These are phyloP conservation scores for Zaprionus lachaisei DNA, from an alignment of 1,140 invertebrate genomes.

Conservation along the genomic window DNA sequence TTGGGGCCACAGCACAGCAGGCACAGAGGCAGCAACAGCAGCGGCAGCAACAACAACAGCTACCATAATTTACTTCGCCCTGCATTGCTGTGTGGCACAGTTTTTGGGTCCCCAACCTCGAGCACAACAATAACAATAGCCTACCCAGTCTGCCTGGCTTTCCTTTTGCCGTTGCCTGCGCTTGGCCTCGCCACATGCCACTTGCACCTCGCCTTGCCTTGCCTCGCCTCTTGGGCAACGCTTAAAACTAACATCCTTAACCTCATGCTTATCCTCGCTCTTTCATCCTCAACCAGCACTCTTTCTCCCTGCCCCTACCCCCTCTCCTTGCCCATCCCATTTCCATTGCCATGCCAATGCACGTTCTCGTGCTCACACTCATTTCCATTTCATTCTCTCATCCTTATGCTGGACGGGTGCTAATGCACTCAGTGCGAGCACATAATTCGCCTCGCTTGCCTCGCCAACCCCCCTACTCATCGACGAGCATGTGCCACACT, in stretches of 20 bases:
- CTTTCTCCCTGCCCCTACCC: not conserved
- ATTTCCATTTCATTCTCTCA: conserved; percentile 14
- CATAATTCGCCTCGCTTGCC: conserved; percentile 68
- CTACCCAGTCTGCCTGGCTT: conserved; percentile 3
- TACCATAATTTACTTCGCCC: conserved; percentile 67
- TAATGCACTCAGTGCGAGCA: conserved; percentile 79
- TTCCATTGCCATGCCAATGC: conserved; percentile 12
- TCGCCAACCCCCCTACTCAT: not conserved
- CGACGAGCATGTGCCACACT: conserved; percentile 65
- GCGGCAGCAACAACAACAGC: conserved; percentile 30
- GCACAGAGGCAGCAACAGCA: conserved; percentile 31
- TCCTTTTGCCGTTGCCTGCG: conserved; percentile 29
- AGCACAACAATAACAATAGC: conserved; percentile 30
- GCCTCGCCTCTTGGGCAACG: conserved; percentile 63
- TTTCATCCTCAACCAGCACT: not conserved
- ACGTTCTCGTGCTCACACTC: conserved; percentile 24
- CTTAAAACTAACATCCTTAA: conserved; percentile 74
- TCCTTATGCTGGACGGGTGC: conserved; percentile 53
- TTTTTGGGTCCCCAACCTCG: conserved; percentile 38
- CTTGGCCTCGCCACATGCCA: conserved; percentile 38
- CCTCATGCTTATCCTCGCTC: conserved; percentile 11
- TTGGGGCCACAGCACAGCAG: conserved; percentile 61
- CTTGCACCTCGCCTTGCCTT: conserved; percentile 41
- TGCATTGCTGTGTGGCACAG: conserved; percentile 55
- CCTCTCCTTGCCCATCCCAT: not conserved